Evolutionary conservation across 1,140 invertebrate genomes (phyloP).

Genomic region (Dendroctonus valens): DNA sequence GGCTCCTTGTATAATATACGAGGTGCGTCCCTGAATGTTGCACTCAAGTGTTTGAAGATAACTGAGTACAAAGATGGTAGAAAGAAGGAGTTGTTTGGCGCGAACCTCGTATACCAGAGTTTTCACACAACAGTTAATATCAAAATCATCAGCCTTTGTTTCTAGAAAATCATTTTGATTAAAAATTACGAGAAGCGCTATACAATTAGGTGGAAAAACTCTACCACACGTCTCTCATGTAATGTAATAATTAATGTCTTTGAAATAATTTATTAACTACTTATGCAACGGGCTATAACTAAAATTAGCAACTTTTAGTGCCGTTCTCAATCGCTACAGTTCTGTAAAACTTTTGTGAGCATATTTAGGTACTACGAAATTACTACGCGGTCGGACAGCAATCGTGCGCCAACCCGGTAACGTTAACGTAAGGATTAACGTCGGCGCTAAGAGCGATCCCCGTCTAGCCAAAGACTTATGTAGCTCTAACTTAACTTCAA

Average conservation of each 20-base stretch:
- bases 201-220: no score
- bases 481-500: slow-evolving; percentile 48
- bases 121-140: slow-evolving; percentile 5
- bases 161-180: slow-evolving; percentile 9
- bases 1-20: no score
- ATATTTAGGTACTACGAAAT: slow-evolving; percentile 29
- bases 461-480: slow-evolving; percentile 21
- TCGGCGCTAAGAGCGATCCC: background rate
- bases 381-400: slow-evolving; percentile 17
- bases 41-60: no score
- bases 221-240: no score
- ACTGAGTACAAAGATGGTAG: no score
- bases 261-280: slow-evolving; percentile 22
- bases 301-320: slow-evolving; percentile 13
- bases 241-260: background rate
- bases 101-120: background rate
- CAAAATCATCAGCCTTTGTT: slow-evolving; percentile 17
- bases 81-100: no score
- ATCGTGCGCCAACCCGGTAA: slow-evolving; percentile 9
- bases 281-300: slow-evolving; percentile 15
- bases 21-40: no score
- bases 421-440: slow-evolving; percentile 5
- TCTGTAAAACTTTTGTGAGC: slow-evolving; percentile 30
- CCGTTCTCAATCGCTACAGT: slow-evolving; percentile 10
- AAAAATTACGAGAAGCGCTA: slow-evolving; percentile 3